Evolutionary conservation across 2,797 vertebrate genomes (phyloP), one percentile per base, ranked within the genome.

Genomic region (Potorous gilbertii): DNA sequence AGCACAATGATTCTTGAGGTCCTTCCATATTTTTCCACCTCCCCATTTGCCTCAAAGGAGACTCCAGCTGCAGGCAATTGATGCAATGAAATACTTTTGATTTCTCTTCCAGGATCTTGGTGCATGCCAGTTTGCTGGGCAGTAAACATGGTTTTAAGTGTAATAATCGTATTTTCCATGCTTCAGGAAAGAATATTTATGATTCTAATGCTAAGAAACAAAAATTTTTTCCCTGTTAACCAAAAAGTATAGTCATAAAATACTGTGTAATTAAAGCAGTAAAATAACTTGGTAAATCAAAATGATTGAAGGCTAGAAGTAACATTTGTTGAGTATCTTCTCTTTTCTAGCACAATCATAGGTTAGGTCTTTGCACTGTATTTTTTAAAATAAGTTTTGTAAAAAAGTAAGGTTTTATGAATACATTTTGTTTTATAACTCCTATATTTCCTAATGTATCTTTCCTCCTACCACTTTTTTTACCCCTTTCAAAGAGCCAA

Each of bases 31-130:
- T 90, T 50, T 92, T 55, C 92, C 90, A 95, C 97, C 97, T 97
- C 95, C 95, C 93, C 57, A 62, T 92, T 96, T 95, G 95, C 55
- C 92, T 96, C 89, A 92, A 94, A 97, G 96, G 91, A 97, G 95
- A 97, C 96, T 97, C 96, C 98, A 97, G 97, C 96, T 97, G 96
- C 92, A 96, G 89, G 96, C 96, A 95, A 96, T 54, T 96, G 95
- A 92, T 0, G 0, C 96, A 97, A 94, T 93, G 96, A 97, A 97
- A 96, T 92, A 95, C 95, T 97, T 96, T 27, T 55, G 96, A 92
- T 97, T 97, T 96, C 97, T 95, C 52, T 96, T 97, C 95, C 62
- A 92, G 94, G 55, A 46, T 56, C 40, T 1, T 40, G 87, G 93
- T 96, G 56, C 92, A 90, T 16, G 91, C 50, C 57, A 94, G 96